Evolutionary conservation across 2,797 vertebrate genomes (phyloP).

Genomic region (Scyliorhinus canicula): DNA sequence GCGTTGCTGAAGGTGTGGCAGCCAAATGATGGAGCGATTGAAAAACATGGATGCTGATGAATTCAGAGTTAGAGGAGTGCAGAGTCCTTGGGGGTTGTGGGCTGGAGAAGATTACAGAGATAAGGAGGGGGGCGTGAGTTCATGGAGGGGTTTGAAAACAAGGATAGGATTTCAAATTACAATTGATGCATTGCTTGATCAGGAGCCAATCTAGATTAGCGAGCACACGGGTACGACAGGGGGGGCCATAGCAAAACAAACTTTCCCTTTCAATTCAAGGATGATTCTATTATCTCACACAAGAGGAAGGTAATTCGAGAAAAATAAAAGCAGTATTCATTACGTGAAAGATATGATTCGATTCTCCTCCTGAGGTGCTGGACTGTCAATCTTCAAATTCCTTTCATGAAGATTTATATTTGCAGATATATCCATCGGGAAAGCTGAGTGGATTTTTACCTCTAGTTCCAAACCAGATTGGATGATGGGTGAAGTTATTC

Average conservation of each 20-base stretch:
- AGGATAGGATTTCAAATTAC: too few species aligned
- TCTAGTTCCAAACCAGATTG: conserved; percentile 60
- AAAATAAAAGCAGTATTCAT: conserved; percentile 49
- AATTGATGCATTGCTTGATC: too few species aligned
- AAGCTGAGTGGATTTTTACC: conserved; percentile 49
- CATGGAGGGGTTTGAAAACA: too few species aligned
- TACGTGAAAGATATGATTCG: conserved; percentile 57
- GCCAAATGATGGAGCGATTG: too few species aligned
- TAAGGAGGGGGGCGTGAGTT: too few species aligned
- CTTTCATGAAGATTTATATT: conserved; percentile 59
- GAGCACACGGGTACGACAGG: too few species aligned
- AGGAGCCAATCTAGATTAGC: too few species aligned
- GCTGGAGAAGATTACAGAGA: too few species aligned
- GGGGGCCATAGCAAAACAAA: neutral
- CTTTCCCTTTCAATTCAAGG: conserved; percentile 44
- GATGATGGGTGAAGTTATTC: conserved; percentile 60
- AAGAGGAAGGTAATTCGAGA: conserved; percentile 47
- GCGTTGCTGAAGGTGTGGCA: too few species aligned
- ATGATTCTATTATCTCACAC: conserved; percentile 45
- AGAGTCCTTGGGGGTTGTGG: too few species aligned
- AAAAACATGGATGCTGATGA: too few species aligned
- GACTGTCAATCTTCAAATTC: conserved; percentile 60
- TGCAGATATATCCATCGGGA: conserved; percentile 55
- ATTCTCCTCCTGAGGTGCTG: conserved; percentile 59
- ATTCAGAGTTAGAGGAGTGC: too few species aligned